A percentile compares a stretch with the other conserved stretches of the same genome.
phyloP scores from a whole-genome alignment of 2,888 invertebrate genomes.

The Macrophya alboannulata region DNA sequence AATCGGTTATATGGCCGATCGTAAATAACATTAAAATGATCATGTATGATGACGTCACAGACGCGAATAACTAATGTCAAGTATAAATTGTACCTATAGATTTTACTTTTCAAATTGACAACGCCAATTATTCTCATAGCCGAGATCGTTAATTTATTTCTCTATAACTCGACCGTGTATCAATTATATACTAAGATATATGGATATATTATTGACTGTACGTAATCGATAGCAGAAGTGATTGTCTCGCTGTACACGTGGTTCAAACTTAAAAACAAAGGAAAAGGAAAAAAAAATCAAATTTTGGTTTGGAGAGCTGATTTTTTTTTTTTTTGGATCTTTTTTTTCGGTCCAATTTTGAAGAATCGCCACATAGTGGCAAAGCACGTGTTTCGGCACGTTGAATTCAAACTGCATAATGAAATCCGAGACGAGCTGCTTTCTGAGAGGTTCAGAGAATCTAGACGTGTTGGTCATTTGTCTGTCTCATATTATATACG shows the following conservation, averaged over 20 bases:
- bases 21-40: neutral
- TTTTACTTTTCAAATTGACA: neutral
- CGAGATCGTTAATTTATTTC: conserved; percentile 12
- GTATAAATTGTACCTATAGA: neutral
- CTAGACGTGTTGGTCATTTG: conserved; percentile 37
- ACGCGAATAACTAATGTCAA: neutral
- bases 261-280: no score
- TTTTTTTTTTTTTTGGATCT: no score
- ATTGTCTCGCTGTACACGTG: no score
- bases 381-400: neutral
- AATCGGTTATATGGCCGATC: neutral
- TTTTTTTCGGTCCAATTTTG: no score
- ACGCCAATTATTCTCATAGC: neutral
- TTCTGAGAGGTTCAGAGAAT: neutral
- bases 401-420: neutral
- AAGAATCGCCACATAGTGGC: neutral
- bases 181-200: no score
- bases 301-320: no score
- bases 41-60: conserved; percentile 1
- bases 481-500: conserved; percentile 12
- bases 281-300: no score
- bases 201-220: neutral
- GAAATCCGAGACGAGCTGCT: neutral
- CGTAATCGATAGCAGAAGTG: no score
- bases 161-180: neutral